Conservation (phyloP, 2,797 vertebrate genomes). For the Pipistrellus kuhlii region DNA sequence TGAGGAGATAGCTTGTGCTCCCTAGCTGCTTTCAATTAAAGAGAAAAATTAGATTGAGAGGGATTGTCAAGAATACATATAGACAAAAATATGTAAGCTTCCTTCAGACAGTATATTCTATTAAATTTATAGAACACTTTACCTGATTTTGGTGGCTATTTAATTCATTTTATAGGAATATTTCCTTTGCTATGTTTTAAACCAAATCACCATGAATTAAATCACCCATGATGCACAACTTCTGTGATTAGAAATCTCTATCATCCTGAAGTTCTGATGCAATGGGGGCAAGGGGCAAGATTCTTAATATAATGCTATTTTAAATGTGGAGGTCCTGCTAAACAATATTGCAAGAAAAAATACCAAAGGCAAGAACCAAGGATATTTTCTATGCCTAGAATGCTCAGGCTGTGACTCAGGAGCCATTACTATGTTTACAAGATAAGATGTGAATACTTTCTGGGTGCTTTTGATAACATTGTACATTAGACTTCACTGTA, state of each 20-base stretch:
- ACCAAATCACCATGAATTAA: background rate
- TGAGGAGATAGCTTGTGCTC: background rate
- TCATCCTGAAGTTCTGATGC: background rate
- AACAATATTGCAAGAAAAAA: constrained; percentile 61
- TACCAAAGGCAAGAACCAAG: constrained; percentile 41
- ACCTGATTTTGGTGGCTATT: background rate
- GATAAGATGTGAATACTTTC: background rate
- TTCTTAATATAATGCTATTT: constrained; percentile 52
- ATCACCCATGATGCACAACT: background rate
- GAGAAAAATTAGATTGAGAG: background rate
- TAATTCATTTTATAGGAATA: background rate
- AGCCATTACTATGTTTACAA: constrained; percentile 66
- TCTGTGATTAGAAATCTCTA: background rate
- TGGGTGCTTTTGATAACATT: constrained; percentile 75
- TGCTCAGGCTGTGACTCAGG: constrained; percentile 46
- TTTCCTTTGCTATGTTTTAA: background rate
- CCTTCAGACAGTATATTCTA: background rate
- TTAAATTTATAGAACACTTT: background rate
- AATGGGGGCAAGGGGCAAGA: background rate
- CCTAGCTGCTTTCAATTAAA: background rate
- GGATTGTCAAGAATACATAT: background rate
- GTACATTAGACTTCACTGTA: constrained; percentile 75
- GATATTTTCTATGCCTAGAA: constrained; percentile 71
- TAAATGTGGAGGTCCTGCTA: constrained; percentile 47
- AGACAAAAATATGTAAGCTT: background rate